Evolutionary conservation across 2,113 vertebrate species (phyloP), one percentile per base, ranked within the genome.

Genomic region (Poeciliopsis retropinna): DNA sequence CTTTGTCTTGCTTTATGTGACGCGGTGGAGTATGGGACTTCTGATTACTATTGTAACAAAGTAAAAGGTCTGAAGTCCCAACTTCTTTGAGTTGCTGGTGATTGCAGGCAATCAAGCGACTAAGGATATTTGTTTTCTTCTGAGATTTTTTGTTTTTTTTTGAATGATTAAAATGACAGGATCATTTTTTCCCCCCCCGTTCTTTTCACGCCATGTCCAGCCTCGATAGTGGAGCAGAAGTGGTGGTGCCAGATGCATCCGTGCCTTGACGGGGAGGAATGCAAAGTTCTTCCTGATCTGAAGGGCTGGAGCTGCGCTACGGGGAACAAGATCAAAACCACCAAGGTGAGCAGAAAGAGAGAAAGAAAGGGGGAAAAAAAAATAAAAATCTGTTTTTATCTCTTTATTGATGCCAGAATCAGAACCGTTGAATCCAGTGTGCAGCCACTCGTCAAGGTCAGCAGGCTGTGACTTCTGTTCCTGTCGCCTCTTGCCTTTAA

Each of bases 181-280:
- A 57, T 47, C 8, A 11, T 57, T 57, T 11, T n/a, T n/a, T 22
- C n/a, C n/a, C n/a, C n/a, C n/a, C n/a, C 22, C 8, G 5, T 66
- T 75, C 19, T 54, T 67, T 27, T 62, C 44, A 47, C 63, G 32
- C 64, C 44, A 12, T n/a, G 4, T 84, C 4, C 65, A 99, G 98
- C 97, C 84, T 97, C 97, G n/a, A 99, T 99, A 89, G 98, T 99
- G 91, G 96, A 97, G 89, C 97, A 99, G 94, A 98, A 97, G 92
- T 99, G 97, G 98, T 99, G 98, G 98, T 99, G 98, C 89, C 97
- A 98, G 79, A 99, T 99, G 98, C 96, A 99, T 60, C 98, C 98
- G 28, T 99, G 97, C 92, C 96, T 99, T 87, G 97, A 99, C 75
- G 98, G 97, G 81, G 98, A 99, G 80, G 98, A 99, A 89, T 99